A percentile compares a stretch with the other conserved stretches of the same genome.
Conservation (phyloP, 2,797 vertebrate genomes). For the Gymnothorax javanicus region DNA sequence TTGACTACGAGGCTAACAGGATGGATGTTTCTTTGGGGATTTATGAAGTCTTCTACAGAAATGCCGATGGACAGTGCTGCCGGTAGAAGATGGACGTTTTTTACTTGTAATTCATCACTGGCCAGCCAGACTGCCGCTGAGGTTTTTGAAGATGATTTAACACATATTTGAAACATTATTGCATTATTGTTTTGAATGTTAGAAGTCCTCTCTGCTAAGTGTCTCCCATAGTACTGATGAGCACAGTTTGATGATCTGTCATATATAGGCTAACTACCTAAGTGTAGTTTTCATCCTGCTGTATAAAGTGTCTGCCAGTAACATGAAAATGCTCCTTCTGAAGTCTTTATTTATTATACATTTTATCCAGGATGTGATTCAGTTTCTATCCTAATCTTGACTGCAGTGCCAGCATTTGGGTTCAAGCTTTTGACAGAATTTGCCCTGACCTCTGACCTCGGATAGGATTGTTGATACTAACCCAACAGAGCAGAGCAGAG, state of each 20-base stretch:
- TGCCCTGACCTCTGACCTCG: slow-evolving; percentile 61
- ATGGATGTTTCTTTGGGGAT: slow-evolving; percentile 16
- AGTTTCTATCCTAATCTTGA: slow-evolving; percentile 38
- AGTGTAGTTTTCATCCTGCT: slow-evolving; percentile 23
- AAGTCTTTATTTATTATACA: slow-evolving; percentile 44
- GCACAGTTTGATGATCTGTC: background rate
- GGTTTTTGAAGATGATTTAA: slow-evolving; percentile 15
- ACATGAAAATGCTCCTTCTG: slow-evolving; percentile 24
- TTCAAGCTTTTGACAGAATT: slow-evolving; percentile 46
- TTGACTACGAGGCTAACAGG: background rate
- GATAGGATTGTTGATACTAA: slow-evolving; percentile 26
- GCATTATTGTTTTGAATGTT: background rate
- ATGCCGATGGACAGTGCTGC: background rate
- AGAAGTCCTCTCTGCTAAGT: background rate
- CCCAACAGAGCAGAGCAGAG: slow-evolving; percentile 31
- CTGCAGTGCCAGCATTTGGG: slow-evolving; percentile 47
- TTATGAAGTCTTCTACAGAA: slow-evolving; percentile 7
- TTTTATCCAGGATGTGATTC: slow-evolving; percentile 40
- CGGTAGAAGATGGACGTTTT: slow-evolving; percentile 3
- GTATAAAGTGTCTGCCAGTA: background rate
- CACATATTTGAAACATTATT: background rate
- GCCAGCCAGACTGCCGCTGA: background rate
- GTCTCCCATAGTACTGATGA: background rate
- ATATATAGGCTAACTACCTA: background rate
- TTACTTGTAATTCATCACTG: slow-evolving; percentile 17